Conservation (phyloP, 2,797 vertebrate species). For the Sitta carolinensis region DNA sequence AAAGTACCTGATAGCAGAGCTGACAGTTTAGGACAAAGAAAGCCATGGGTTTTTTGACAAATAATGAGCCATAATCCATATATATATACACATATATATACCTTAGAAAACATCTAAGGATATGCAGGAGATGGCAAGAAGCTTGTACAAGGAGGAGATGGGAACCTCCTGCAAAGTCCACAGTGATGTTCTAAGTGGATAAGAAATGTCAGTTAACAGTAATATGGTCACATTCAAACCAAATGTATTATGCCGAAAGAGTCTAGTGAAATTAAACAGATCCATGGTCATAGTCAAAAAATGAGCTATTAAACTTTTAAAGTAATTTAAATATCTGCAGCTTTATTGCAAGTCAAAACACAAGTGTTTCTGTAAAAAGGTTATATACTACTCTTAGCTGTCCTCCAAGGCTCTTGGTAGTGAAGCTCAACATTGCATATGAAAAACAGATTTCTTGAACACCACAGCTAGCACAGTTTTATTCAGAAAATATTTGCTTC, state of each 20-base stretch:
- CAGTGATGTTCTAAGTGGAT: neutral
- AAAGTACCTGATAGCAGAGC: neutral
- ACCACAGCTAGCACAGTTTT: neutral
- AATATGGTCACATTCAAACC: neutral
- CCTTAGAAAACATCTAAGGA: neutral
- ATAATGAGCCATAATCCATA: neutral
- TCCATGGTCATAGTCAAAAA: neutral
- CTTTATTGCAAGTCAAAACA: neutral
- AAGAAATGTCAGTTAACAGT: neutral
- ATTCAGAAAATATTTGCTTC: neutral
- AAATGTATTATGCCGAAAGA: neutral
- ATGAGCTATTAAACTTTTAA: neutral
- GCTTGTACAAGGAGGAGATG: neutral
- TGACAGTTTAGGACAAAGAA: neutral
- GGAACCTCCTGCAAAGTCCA: neutral
- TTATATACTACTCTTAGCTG: neutral
- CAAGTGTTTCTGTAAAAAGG: neutral
- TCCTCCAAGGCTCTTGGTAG: neutral
- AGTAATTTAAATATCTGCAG: neutral
- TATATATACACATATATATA: neutral
- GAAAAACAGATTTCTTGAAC: neutral
- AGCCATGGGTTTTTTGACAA: accelerated
- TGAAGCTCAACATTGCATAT: neutral
- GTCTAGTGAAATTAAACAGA: neutral
- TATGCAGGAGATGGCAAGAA: neutral